Percentiles rank a stretch among this genome's conserved stretches.
phyloP scores from a whole-genome alignment of 2,797 vertebrate species.

The Sebastes glaucus region DNA sequence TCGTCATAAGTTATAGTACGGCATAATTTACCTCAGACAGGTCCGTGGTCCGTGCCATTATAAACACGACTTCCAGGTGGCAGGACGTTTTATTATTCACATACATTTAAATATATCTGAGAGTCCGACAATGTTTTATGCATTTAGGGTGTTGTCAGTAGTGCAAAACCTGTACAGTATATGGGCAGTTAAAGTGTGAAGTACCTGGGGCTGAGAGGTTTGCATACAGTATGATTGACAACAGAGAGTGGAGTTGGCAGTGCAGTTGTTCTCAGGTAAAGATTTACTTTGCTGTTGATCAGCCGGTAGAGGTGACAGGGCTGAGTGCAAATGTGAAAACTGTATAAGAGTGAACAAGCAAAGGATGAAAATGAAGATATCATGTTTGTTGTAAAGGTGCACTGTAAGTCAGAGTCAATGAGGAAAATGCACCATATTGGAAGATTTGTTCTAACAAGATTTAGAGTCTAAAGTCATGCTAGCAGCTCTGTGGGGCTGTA shows the following conservation, averaged over 20 bases:
- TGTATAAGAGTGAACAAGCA: neutral
- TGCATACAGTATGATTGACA: slow-evolving; percentile 25
- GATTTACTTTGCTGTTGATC: slow-evolving; percentile 28
- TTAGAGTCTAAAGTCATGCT: neutral
- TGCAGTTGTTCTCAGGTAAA: slow-evolving; percentile 15
- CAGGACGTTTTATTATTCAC: slow-evolving; percentile 56
- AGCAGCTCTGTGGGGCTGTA: neutral
- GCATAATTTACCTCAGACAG: slow-evolving; percentile 37
- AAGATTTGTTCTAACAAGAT: neutral
- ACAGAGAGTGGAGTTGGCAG: neutral
- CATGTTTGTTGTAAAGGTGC: neutral
- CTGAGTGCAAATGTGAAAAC: neutral
- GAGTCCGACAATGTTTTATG: slow-evolving; percentile 53
- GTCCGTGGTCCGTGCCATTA: slow-evolving; percentile 40
- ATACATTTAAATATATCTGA: slow-evolving; percentile 53
- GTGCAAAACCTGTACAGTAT: neutral
- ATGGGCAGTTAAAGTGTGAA: slow-evolving; percentile 10
- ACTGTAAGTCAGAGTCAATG: neutral
- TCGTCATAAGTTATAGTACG: slow-evolving; percentile 20
- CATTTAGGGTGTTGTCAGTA: slow-evolving; percentile 26
- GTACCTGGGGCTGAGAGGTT: slow-evolving; percentile 6
- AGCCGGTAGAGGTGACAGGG: neutral
- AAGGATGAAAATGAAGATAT: slow-evolving; percentile 3
- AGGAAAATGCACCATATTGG: neutral
- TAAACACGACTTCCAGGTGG: slow-evolving; percentile 52